Conservation (phyloP, 2,797 vertebrate genomes). For the Siniperca undulata region DNA sequence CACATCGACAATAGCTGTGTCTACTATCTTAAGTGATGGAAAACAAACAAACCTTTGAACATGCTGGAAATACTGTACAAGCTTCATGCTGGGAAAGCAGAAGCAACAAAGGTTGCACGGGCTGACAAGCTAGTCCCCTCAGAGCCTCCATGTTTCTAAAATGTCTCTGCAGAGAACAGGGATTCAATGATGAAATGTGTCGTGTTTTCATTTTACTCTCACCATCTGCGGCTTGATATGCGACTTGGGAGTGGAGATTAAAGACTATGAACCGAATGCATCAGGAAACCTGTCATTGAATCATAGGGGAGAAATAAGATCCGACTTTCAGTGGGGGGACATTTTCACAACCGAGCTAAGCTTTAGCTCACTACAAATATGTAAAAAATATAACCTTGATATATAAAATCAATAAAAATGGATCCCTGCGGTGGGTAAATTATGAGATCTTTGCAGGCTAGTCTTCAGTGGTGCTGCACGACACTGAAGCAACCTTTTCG, state of each 20-base stretch:
- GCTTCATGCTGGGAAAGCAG: constrained; percentile 33
- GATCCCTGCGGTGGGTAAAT: constrained; percentile 29
- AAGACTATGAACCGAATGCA: constrained; percentile 55
- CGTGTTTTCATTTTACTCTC: constrained; percentile 38
- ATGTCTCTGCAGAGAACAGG: constrained; percentile 34
- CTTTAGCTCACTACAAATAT: constrained; percentile 38
- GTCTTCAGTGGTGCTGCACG: neutral
- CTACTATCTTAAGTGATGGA: constrained; percentile 9
- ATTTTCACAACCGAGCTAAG: constrained; percentile 38
- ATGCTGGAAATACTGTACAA: constrained; percentile 42
- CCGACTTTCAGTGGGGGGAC: constrained; percentile 51
- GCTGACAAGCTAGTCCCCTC: constrained; percentile 33
- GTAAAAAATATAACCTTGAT: constrained; percentile 45
- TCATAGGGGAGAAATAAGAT: constrained; percentile 55
- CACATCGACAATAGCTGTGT: constrained; percentile 4
- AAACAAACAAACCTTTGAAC: constrained; percentile 44
- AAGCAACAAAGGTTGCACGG: constrained; percentile 27
- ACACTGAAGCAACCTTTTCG: neutral
- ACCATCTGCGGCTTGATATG: constrained; percentile 62
- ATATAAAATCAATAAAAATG: constrained; percentile 52
- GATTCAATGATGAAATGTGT: constrained; percentile 46
- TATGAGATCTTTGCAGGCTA: neutral
- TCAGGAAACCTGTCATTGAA: constrained; percentile 55
- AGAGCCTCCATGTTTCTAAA: constrained; percentile 44
- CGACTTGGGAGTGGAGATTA: constrained; percentile 65